phyloP scores from a whole-genome alignment of 2,888 invertebrate species.

The Spilosoma lubricipeda region DNA sequence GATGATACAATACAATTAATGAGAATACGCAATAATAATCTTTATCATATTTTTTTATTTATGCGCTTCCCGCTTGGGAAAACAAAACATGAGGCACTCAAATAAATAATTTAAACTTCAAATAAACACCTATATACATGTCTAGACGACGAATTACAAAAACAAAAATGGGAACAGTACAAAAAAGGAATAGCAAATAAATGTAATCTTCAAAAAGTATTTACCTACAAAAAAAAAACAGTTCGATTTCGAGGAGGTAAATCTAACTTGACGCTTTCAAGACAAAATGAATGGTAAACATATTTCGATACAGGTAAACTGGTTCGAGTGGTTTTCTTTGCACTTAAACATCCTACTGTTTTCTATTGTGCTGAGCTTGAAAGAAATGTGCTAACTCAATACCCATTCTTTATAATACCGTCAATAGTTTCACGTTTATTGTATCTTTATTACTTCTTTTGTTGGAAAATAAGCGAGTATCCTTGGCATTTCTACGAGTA shows the following conservation, averaged over 20 bases:
- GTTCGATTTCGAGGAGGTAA: background rate
- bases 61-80: no score
- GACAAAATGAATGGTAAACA: background rate
- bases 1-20: no score
- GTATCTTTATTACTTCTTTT: slow-evolving; percentile 22
- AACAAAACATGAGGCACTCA: background rate
- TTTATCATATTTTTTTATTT: no score
- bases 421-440: slow-evolving; percentile 20
- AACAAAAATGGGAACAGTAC: background rate
- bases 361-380: slow-evolving; percentile 13
- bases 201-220: background rate
- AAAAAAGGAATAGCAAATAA: background rate
- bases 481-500: slow-evolving; percentile 14
- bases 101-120: background rate
- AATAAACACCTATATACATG: background rate
- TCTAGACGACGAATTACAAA: background rate
- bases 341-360: slow-evolving; percentile 13
- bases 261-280: background rate
- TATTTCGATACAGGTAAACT: background rate
- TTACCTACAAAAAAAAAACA: background rate
- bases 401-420: slow-evolving; percentile 17
- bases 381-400: slow-evolving; percentile 20
- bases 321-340: slow-evolving; percentile 4
- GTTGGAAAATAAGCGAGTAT: slow-evolving; percentile 17
- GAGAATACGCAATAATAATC: no score